Evolutionary conservation across 2,888 invertebrate genomes (phyloP), one percentile per base, ranked within the genome.

Genomic region (Pyrochroa serraticornis): DNA sequence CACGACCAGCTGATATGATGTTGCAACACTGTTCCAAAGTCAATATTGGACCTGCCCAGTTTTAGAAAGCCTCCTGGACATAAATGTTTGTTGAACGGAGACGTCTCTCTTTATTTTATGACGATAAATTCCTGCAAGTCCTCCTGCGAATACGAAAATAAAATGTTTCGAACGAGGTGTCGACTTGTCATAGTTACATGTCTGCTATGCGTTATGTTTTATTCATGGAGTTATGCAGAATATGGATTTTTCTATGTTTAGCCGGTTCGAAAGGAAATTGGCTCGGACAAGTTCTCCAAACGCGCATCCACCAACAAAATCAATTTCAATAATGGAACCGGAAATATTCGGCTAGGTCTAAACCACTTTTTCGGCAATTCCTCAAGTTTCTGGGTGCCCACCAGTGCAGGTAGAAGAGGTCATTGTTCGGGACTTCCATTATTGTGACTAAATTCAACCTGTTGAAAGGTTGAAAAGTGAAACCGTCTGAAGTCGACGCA

Each of bases 71-170:
- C 38, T 38, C 10, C 10, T 38, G 9, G 10, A 13, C 7, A n/a
- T n/a, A 2, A 13, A 10, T 38, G 38, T 38, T 38, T 38, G 38
- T 38, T 38, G 13, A 38, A 38, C 13, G 10, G 38, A 10, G 22
- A 38, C 10, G 38, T 38, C 38, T 38, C 22, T 22, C 22, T 38
- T 38, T 10, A 10, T 10, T 38, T 38, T 38, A 38, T 38, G 38
- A 38, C 10, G 22, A 22, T 22, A 22, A 22, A 22, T 10, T 41
- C 41, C 41, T 14, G 41, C 22, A 41, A 30, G 14, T 9, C 41
- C 13, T 7, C 6, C 6, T 41, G 41, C 7, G 22, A 13, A 13
- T 7, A 41, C 41, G 41, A 41, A 41, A 41, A 41, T 41, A 41
- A 41, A 41, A 41, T 14, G 22, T 41, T 41, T 41, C 14, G 41